Evolutionary conservation across 2,797 vertebrate species (phyloP).

Genomic region (Esox masquinongy): DNA sequence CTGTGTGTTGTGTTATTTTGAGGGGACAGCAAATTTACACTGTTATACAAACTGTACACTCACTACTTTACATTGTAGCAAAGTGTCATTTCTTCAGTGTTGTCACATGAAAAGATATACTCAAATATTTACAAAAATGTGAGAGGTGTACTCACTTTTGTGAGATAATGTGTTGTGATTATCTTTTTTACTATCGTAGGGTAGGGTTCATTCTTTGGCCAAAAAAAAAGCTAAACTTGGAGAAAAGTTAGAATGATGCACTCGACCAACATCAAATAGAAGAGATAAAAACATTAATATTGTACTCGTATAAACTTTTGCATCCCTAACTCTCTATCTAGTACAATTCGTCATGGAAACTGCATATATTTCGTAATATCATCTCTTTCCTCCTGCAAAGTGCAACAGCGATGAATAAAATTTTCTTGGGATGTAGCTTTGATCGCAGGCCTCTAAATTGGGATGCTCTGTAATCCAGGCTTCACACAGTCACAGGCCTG

Average conservation of each 20-base stretch:
- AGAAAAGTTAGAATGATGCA: background rate
- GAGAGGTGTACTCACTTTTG: too few species aligned
- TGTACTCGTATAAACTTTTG: background rate
- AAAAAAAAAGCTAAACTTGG: background rate
- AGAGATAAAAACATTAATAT: background rate
- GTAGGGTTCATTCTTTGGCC: background rate
- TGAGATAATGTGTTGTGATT: too few species aligned
- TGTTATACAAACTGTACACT: too few species aligned
- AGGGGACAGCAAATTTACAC: too few species aligned
- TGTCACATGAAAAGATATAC: too few species aligned
- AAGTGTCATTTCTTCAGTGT: too few species aligned
- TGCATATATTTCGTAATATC: background rate
- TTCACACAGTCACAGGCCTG: slow-evolving; percentile 34
- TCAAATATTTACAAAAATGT: too few species aligned
- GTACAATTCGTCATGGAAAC: background rate
- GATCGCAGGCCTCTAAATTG: slow-evolving; percentile 44
- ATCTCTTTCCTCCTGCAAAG: background rate
- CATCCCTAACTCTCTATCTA: background rate
- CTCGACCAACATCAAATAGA: background rate
- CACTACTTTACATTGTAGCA: too few species aligned
- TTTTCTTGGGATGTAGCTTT: slow-evolving; percentile 26
- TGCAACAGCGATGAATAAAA: slow-evolving; percentile 20
- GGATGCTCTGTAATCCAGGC: slow-evolving; percentile 30
- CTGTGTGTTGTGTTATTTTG: too few species aligned
- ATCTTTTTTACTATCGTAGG: background rate